Evolutionary conservation across 2,888 invertebrate species (phyloP).

Genomic region (Pteria penguin): DNA sequence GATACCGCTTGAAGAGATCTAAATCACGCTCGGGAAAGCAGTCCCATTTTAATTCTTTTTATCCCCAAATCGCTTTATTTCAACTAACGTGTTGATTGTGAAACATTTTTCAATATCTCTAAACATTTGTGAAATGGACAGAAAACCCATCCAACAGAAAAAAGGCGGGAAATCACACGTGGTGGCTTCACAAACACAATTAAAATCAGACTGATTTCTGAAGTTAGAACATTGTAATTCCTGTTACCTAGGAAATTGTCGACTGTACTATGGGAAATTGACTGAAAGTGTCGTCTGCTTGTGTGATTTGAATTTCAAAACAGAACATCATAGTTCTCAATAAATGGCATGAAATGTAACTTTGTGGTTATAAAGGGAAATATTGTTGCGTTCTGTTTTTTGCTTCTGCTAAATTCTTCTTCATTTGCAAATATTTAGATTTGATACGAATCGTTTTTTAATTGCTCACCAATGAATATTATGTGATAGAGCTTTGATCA

Average conservation of each 20-base stretch:
- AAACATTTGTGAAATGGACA: slow-evolving; percentile 17
- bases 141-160: slow-evolving; percentile 11
- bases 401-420: too few relatives aligned
- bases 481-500: too few relatives aligned
- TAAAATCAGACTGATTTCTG: not conserved
- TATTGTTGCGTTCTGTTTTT: too few relatives aligned
- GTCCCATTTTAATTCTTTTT: slow-evolving; percentile 6
- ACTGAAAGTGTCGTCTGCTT: not conserved
- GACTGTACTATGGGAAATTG: not conserved
- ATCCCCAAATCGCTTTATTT: slow-evolving; percentile 4
- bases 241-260: not conserved
- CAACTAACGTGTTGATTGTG: not conserved
- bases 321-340: not conserved
- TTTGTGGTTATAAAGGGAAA: too few relatives aligned
- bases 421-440: too few relatives aligned
- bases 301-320: slow-evolving; percentile 11
- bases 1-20: not conserved
- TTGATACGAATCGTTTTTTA: too few relatives aligned
- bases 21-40: not conserved
- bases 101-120: slow-evolving; percentile 11
- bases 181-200: not conserved
- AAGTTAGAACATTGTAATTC: not conserved
- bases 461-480: too few relatives aligned
- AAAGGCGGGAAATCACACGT: slow-evolving; percentile 4
- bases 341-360: too few relatives aligned